Evolutionary conservation across 2,113 vertebrate species (phyloP).

Genomic region (Parus major): DNA sequence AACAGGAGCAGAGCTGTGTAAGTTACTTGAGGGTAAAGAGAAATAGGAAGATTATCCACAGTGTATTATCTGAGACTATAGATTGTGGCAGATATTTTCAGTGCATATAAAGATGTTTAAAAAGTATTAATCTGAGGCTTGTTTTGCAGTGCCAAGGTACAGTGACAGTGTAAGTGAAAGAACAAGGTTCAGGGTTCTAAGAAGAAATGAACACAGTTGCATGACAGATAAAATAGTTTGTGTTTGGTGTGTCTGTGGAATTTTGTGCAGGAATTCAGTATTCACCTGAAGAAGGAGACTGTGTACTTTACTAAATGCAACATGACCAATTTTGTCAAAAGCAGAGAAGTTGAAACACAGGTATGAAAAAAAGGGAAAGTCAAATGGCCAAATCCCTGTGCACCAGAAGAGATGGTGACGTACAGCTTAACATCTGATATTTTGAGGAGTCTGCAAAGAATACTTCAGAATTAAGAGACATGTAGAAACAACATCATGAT

Average conservation of each 20-base stretch:
- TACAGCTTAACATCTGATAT: not conserved
- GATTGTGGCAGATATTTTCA: not conserved
- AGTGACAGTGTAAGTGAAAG: not conserved
- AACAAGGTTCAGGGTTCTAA: not conserved
- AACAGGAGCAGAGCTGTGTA: not conserved
- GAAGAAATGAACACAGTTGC: not conserved
- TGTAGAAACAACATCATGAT: not conserved
- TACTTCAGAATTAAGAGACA: not conserved
- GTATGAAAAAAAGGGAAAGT: not conserved
- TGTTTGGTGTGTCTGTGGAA: not conserved
- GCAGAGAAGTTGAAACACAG: not conserved
- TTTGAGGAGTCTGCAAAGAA: conserved; percentile 1
- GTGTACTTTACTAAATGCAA: not conserved
- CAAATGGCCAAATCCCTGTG: not conserved
- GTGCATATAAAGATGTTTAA: not conserved
- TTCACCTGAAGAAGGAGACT: not conserved
- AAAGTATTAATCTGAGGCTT: not conserved
- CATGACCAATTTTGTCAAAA: not conserved
- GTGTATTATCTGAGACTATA: not conserved
- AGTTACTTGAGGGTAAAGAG: not conserved
- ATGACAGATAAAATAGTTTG: not conserved
- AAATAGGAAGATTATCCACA: not conserved
- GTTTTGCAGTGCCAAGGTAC: not conserved
- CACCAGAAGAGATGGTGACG: not conserved
- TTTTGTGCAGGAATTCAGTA: not conserved